Evolutionary conservation across 1,140 invertebrate species (phyloP), one percentile per base, ranked within the genome.

Genomic region (Muscidifurax raptorellus): DNA sequence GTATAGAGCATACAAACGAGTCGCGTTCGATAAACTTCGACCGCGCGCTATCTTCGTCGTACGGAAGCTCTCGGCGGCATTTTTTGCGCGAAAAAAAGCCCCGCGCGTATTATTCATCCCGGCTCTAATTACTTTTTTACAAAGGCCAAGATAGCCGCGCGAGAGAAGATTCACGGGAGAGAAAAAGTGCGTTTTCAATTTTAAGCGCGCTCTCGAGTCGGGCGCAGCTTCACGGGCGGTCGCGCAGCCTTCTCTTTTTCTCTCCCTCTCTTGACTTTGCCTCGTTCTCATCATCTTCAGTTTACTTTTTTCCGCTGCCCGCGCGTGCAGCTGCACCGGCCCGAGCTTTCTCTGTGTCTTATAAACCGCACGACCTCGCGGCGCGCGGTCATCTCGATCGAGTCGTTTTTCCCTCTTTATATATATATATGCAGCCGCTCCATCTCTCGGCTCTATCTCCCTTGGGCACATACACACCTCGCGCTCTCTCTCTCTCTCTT

Each of bases 361-460:
- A 77, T 64, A 77, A 77, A 28, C 75, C 75, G n/a, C n/a, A 77
- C 47, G 75, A 77, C 75, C 75, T 77, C 47, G 75, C 32, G 71
- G 32, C 36, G 36, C 44, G 44, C 74, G 44, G 74, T 76, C 40
- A 77, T 77, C 75, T 77, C 75, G 47, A 77, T 77, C 75, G 44
- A 6, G 15, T 30, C 18, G 10, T 77, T 77, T 77, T 77, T 59
- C 75, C 47, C 27, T 77, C 47, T 59, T 77, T 59, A n/a, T n/a
- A n/a, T n/a, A n/a, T n/a, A n/a, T n/a, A n/a, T n/a, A n/a, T n/a
- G n/a, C n/a, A n/a, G 66, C 25, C 66, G 2, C 66, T 69, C 66
- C 28, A 27, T 69, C 66, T 69, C 66, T 30, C 52, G 22, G 22
- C 4, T 4, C 52, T 59, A 22, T 59, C 22, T 59, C n/a, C n/a